Conservation (phyloP, 2,797 vertebrate species). For the Smutsia temminckii region DNA sequence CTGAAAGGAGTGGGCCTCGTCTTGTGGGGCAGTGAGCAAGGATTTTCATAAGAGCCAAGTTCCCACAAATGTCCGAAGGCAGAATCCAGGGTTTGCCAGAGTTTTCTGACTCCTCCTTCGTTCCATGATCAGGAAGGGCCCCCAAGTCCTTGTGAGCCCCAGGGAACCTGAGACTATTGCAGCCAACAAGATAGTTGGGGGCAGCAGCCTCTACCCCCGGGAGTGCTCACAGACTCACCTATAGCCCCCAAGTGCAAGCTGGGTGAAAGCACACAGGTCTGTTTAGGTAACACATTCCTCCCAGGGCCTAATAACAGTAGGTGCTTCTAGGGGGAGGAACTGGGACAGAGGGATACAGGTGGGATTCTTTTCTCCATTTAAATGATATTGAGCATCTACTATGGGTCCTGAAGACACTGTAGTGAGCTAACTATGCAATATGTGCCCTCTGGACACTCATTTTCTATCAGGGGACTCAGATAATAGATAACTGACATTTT, state of each 20-base stretch:
- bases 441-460: not conserved
- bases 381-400: not conserved
- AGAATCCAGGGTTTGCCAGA: not conserved
- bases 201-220: not conserved
- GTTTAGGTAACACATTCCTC: not conserved
- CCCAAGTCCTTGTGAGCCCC: not conserved
- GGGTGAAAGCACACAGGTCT: not conserved
- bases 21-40: not conserved
- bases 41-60: not conserved
- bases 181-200: not conserved
- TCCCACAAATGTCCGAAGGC: not conserved
- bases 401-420: not conserved
- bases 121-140: not conserved
- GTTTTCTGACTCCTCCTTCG: not conserved
- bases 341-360: not conserved
- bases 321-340: not conserved
- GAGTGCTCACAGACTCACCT: not conserved
- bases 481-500: not conserved
- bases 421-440: not conserved
- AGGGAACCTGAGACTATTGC: not conserved
- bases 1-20: not conserved
- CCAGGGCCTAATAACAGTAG: not conserved
- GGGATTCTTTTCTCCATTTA: not conserved
- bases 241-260: not conserved
- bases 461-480: not conserved